phyloP scores from a whole-genome alignment of 1,140 invertebrate species.

The Sarcophaga peregrina region DNA sequence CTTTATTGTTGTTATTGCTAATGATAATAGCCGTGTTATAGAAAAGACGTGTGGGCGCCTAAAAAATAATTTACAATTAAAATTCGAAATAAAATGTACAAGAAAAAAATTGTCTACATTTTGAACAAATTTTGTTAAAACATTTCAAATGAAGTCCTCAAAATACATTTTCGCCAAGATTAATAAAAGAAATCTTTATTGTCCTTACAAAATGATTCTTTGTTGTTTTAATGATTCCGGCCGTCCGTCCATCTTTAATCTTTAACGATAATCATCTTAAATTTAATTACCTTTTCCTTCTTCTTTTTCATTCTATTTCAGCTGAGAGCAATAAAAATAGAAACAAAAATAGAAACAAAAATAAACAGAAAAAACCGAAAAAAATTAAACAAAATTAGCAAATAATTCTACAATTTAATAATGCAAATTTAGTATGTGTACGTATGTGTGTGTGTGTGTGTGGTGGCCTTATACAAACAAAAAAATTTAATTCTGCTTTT shows the following conservation, averaged over 20 bases:
- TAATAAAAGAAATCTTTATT: too few relatives aligned
- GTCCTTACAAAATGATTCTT: not conserved
- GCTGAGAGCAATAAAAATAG: not conserved
- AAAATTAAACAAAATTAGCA: not conserved
- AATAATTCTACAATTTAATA: not conserved
- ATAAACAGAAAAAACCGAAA: not conserved
- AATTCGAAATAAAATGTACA: too few relatives aligned
- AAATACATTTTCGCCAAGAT: too few relatives aligned
- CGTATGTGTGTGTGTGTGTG: not conserved
- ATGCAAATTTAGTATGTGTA: too few relatives aligned
- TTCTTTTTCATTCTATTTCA: too few relatives aligned
- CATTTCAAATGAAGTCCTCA: not conserved
- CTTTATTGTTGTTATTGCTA: too few relatives aligned
- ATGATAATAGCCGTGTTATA: not conserved
- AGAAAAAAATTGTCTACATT: too few relatives aligned
- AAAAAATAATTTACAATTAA: too few relatives aligned
- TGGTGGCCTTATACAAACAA: not conserved
- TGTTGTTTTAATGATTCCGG: not conserved
- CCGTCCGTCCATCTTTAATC: not conserved
- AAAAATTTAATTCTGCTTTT: not conserved
- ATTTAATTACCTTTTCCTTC: not conserved
- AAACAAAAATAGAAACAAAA: not conserved
- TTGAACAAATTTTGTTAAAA: not conserved
- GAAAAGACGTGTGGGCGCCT: slow-evolving; percentile 20
- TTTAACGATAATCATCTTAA: not conserved